A percentile compares a stretch with the other conserved stretches of the same genome.
Conservation (phyloP, 2,797 vertebrate species). For the Glossophaga mutica region DNA sequence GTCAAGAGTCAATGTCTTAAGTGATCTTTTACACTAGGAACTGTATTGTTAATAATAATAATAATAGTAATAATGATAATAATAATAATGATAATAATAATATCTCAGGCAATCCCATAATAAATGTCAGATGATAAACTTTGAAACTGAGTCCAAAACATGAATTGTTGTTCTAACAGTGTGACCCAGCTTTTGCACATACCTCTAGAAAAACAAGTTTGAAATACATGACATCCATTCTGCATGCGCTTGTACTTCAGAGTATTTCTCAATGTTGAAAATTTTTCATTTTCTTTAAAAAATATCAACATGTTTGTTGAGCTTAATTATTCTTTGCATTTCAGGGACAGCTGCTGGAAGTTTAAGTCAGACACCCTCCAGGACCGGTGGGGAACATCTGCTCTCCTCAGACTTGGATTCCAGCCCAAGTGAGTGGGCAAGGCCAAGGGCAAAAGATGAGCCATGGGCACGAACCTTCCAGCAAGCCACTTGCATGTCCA, state of each 20-base stretch:
- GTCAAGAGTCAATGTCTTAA: not conserved
- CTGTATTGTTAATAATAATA: not conserved
- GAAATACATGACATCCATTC: not conserved
- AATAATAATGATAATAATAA: not conserved
- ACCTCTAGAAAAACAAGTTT: not conserved
- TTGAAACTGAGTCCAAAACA: not conserved
- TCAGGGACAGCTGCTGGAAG: not conserved
- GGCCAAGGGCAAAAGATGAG: not conserved
- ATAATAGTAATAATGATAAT: not conserved
- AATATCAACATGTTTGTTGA: not conserved
- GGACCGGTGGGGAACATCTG: not conserved
- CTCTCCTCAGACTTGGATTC: not conserved
- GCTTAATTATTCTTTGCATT: not conserved
- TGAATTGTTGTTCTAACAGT: not conserved
- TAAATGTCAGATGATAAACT: not conserved
- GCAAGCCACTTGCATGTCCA: not conserved
- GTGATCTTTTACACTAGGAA: slow-evolving; percentile 1
- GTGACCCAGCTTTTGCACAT: not conserved
- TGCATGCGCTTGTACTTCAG: not conserved
- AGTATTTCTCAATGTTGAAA: not conserved
- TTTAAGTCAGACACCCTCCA: not conserved
- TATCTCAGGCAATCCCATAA: slow-evolving; percentile 7
- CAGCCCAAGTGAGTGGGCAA: not conserved
- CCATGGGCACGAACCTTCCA: not conserved
- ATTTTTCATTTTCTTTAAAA: not conserved